Base-by-base conservation (phyloP, 1,140 invertebrate genomes). In the Popillia japonica region DNA sequence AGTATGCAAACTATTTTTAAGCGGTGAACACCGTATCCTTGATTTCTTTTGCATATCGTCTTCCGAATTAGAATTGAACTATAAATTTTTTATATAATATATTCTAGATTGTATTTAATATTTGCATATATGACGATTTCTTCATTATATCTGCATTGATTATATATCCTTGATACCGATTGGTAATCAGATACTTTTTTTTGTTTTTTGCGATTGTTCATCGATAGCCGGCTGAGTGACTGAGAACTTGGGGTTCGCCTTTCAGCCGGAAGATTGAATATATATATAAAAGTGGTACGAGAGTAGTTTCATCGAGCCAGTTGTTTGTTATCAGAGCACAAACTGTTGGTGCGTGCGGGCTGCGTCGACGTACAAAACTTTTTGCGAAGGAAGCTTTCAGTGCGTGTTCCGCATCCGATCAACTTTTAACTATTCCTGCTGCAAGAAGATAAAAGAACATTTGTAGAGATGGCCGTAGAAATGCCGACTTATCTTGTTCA, bases 401-500 rank as follows among this genome's bases (percentile, higher is more conserved):
- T 55, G 48, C 48, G 48, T n/a, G 48, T 55, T 17, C 6, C 48
- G 48, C 11, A 55, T 55, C n/a, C 14, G 14, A 17, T 6, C 6
- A 17, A 17, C 48, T 55, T 55, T n/a, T 55, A 55, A 17, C 17
- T 17, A 17, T 55, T 17, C 48, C 48, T 17, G 48, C 17, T 17
- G 14, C 14, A 17, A 6, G 14, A 55, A 55, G 48, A 55, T 55
- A 55, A 17, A 55, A n/a, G 14, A 55, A 17, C n/a, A 17, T 55
- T n/a, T 55, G 20, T 7, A 34, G 27, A 68, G 9, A 74, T 74
- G 72, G 72, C 72, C 22, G 34, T 74, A 40, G 72, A 74, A 27
- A 74, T 74, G 72, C 72, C 72, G 14, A 41, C 72, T 17, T 74
- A 74, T 68, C 61, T 68, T n/a, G 41, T 74, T 11, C 72, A 74